These are phyloP conservation scores for Thalassarche chlororhynchos DNA, from an alignment of 2,113 vertebrate genomes.

Conservation along the genomic window DNA sequence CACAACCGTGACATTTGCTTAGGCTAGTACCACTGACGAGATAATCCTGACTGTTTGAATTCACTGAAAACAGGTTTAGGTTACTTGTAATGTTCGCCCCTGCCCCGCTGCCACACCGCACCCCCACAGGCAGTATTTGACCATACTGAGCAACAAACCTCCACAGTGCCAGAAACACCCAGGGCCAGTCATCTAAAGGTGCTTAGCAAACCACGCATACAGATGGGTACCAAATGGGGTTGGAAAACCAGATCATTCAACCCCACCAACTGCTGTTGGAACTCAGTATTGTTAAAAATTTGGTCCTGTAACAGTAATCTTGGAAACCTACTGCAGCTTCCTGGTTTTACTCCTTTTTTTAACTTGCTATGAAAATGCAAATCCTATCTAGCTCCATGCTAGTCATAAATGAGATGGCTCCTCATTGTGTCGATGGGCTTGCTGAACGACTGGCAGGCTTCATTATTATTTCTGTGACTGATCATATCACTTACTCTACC, in stretches of 20 bases:
- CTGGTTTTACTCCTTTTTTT: neutral
- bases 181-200: neutral
- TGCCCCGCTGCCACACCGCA: accelerated
- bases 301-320: neutral
- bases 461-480: slow-evolving; percentile 7
- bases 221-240: neutral
- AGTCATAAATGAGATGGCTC: neutral
- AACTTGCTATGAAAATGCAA: neutral
- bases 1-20: neutral
- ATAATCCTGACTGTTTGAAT: neutral
- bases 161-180: neutral
- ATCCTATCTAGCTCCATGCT: neutral
- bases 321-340: neutral
- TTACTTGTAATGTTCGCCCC: neutral
- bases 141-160: neutral
- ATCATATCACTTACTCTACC: neutral
- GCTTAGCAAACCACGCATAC: neutral
- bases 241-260: neutral
- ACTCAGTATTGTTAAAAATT: neutral
- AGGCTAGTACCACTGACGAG: neutral
- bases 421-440: neutral
- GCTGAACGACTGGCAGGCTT: slow-evolving; percentile 55
- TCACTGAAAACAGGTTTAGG: neutral
- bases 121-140: neutral
- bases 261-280: neutral